Conservation (phyloP, 2,888 invertebrate genomes). For the Patella pellucida region DNA sequence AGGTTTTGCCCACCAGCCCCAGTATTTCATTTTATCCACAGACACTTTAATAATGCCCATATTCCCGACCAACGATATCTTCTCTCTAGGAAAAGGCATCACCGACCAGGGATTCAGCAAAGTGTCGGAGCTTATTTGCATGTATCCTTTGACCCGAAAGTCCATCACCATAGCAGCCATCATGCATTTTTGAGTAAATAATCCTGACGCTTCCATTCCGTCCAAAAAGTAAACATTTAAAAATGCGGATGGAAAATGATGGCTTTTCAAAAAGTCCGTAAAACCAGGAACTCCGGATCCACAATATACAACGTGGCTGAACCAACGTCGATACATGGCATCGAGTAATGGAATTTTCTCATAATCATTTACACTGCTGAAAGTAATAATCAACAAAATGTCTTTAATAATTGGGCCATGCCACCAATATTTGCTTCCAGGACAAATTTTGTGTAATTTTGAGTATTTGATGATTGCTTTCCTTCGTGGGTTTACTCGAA, state of each 20-base stretch:
- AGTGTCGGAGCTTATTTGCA: not conserved
- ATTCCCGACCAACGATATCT: not conserved
- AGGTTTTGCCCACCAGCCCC: not conserved
- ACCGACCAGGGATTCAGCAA: slow-evolving; percentile 1
- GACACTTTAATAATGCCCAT: not conserved
- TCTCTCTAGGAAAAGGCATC: not conserved
- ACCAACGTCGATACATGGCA: not conserved
- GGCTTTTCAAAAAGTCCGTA: not conserved
- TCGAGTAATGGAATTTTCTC: not conserved
- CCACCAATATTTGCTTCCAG: not conserved
- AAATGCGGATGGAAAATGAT: not conserved
- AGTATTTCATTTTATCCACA: slow-evolving; percentile 1
- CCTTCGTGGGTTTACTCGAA: not conserved
- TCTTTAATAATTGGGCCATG: not conserved
- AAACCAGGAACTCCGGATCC: not conserved
- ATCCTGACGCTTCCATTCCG: not conserved
- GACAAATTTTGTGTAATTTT: not conserved
- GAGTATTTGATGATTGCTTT: not conserved
- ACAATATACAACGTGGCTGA: not conserved
- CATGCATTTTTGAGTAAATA: not conserved
- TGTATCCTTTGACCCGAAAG: not conserved
- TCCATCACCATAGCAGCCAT: slow-evolving; percentile 7
- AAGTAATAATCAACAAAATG: not conserved
- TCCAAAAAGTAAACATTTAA: not conserved
- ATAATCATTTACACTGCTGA: not conserved